Evolutionary conservation across 1,140 invertebrate species (phyloP), one percentile per base, ranked within the genome.

Genomic region (Orchestia grillus): DNA sequence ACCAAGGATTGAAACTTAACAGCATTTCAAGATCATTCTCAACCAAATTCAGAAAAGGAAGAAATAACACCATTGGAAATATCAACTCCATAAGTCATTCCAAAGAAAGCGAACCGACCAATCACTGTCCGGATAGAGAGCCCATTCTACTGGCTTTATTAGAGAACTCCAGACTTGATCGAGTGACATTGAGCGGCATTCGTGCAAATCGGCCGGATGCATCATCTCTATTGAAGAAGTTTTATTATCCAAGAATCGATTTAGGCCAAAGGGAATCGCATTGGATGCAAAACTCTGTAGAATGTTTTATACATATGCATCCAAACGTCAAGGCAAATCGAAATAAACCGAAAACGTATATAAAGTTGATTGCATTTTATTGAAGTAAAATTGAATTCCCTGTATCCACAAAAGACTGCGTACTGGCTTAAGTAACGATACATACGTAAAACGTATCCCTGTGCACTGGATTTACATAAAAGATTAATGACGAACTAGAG

Each of bases 91-190:
- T 77, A 77, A 77, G 62, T 77, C 62, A 77, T 36, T 77, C 28
- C 62, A 36, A 77, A 77, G 62, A 77, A 77, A 77, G 28, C 62
- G 62, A 77, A 77, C 62, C 62, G 36, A 77, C 15, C 62, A 77
- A 36, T 77, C 62, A 77, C 62, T 77, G 62, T 77, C 62, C 3
- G 28, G 62, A 77, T 77, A 77, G 28, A 77, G 11, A 36, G 62
- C 62, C 62, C 62, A 77, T 77, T 77, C 62, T 77, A 28, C 62
- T 36, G 62, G 28, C 15, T 77, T 77, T 77, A 77, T 77, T 77
- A 77, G 62, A 77, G 62, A 77, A 77, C 62, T 77, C 62, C 62
- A 77, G 62, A 77, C 62, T 77, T 77, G 62, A 77, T 77, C 62
- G 62, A 77, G 28, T 77, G 62, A 28, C 62, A 77, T 77, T 77